Evolutionary conservation across 2,888 invertebrate species (phyloP).

Genomic region (Carcina quercana): DNA sequence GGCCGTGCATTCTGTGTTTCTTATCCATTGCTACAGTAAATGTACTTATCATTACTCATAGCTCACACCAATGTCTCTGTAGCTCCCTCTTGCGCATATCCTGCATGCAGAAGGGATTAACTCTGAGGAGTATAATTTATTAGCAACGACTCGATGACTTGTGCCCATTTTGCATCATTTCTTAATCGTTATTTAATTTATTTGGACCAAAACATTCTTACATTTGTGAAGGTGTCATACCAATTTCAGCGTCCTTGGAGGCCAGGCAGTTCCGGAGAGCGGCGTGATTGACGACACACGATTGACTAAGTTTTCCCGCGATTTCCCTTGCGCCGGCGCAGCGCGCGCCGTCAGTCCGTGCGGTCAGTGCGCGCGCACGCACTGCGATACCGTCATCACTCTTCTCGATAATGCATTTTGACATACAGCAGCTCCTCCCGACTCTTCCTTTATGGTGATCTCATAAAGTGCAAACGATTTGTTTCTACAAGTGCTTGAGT

Average conservation of each 20-base stretch:
- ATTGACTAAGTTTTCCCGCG: constrained; percentile 48
- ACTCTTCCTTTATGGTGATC: constrained; percentile 40
- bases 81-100: no score
- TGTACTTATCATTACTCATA: no score
- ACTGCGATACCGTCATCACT: constrained; percentile 27
- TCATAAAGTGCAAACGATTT: constrained; percentile 40
- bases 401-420: constrained; percentile 65
- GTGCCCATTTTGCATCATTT: no score
- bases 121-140: no score
- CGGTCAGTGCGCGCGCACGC: constrained; percentile 42
- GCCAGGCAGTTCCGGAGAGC: constrained; percentile 47
- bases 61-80: no score
- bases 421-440: constrained; percentile 44
- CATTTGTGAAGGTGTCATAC: no score
- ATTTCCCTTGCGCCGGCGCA: constrained; percentile 50
- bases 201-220: no score
- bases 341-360: constrained; percentile 33
- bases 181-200: not conserved
- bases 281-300: constrained; percentile 35
- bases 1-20: constrained; percentile 8
- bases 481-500: no score
- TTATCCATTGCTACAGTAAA: not conserved
- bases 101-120: no score
- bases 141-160: no score
- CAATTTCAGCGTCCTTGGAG: no score